A percentile compares a stretch with the other conserved stretches of the same genome.
phyloP scores from a whole-genome alignment of 2,888 invertebrate species.

The Drosophila paranaensis region DNA sequence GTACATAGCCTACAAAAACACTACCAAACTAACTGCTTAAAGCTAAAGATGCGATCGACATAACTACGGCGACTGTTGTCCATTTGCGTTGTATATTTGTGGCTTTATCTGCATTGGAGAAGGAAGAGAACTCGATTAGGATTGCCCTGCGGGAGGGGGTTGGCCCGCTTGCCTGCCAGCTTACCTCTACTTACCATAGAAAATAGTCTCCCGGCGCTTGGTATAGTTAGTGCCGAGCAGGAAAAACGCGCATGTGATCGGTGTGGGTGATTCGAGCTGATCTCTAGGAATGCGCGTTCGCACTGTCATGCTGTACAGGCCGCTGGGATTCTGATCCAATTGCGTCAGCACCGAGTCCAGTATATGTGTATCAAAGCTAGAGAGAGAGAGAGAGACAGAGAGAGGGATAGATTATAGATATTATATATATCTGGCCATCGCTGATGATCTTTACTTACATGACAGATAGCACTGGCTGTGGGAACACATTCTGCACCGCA shows the following conservation, averaged over 20 bases:
- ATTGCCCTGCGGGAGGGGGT: background rate
- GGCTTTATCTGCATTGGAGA: slow-evolving; percentile 81
- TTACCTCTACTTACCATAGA: slow-evolving; percentile 85
- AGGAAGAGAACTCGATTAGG: slow-evolving; percentile 1
- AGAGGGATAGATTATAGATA: background rate
- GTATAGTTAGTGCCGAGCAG: slow-evolving; percentile 85
- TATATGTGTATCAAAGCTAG: slow-evolving; percentile 82
- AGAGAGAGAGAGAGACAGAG: background rate
- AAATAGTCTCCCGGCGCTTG: slow-evolving; percentile 85
- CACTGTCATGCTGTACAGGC: slow-evolving; percentile 84
- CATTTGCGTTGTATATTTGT: slow-evolving; percentile 85
- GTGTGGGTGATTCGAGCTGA: slow-evolving; percentile 85
- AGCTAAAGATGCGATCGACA: slow-evolving; percentile 85
- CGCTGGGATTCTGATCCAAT: slow-evolving; percentile 83
- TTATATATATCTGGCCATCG: background rate
- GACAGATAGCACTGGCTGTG: slow-evolving; percentile 83
- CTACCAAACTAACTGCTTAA: slow-evolving; percentile 85
- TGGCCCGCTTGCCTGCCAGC: slow-evolving; percentile 31
- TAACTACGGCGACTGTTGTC: slow-evolving; percentile 84
- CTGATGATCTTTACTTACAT: slow-evolving; percentile 74
- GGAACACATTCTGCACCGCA: slow-evolving; percentile 84
- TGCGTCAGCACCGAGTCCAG: slow-evolving; percentile 83
- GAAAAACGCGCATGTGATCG: slow-evolving; percentile 85
- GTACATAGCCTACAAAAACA: slow-evolving; percentile 73
- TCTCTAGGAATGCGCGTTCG: slow-evolving; percentile 84